Evolutionary conservation across 2,888 invertebrate genomes (phyloP).

Genomic region (Druceiella hillmani): DNA sequence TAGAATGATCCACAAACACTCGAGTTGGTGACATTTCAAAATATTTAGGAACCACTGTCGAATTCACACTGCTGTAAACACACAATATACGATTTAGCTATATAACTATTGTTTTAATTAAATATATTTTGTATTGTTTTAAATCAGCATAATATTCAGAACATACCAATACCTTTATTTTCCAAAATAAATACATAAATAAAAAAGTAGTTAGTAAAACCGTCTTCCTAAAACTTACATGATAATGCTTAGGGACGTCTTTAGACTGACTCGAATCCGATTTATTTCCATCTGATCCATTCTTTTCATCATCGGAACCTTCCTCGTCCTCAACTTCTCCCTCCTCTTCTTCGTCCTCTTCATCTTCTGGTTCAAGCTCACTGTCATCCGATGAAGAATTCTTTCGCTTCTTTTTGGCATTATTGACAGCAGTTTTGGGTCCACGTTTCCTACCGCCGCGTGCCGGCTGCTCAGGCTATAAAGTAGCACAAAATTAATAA

Average conservation of each 20-base stretch:
- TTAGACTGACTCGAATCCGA: slow-evolving; percentile 51
- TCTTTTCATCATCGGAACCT: slow-evolving; percentile 48
- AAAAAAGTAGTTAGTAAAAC: too few species aligned
- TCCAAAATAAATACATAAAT: background rate
- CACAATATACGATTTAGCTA: too few species aligned
- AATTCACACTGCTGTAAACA: too few species aligned
- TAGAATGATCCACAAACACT: too few species aligned
- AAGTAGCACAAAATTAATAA: slow-evolving; percentile 10
- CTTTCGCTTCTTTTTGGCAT: slow-evolving; percentile 47
- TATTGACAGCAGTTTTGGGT: slow-evolving; percentile 35
- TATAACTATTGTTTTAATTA: too few species aligned
- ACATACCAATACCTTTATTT: too few species aligned
- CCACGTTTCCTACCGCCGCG: slow-evolving; percentile 36
- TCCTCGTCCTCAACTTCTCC: slow-evolving; percentile 46
- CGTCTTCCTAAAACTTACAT: slow-evolving; percentile 40
- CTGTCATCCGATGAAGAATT: slow-evolving; percentile 45
- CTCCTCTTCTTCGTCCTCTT: slow-evolving; percentile 44
- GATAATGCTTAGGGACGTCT: slow-evolving; percentile 52
- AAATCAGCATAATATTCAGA: too few species aligned
- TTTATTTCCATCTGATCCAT: slow-evolving; percentile 50
- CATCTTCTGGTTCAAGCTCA: slow-evolving; percentile 38
- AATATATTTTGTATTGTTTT: too few species aligned
- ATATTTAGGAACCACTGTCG: too few species aligned
- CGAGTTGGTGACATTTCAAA: too few species aligned
- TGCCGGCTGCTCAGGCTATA: slow-evolving; percentile 37